Evolutionary conservation across 2,888 invertebrate species (phyloP).

Genomic region (Bibio marci): DNA sequence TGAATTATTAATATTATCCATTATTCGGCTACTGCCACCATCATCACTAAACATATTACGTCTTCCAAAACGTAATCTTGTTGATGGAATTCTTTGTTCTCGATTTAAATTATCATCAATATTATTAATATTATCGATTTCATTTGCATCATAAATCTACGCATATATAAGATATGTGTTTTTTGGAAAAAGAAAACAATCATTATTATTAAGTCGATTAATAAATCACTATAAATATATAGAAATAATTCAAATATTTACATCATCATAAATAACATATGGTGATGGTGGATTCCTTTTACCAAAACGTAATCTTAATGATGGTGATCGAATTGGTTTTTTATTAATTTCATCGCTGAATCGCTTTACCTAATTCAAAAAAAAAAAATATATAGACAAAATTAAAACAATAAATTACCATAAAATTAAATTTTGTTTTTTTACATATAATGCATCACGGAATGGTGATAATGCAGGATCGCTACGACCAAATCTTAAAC

Average conservation of each 20-base stretch:
- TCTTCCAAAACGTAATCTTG: slow-evolving; percentile 3
- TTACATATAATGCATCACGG: slow-evolving; percentile 12
- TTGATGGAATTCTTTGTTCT: slow-evolving; percentile 5
- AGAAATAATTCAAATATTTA: background rate
- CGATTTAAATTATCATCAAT: slow-evolving; percentile 1
- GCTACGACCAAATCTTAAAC: slow-evolving; percentile 59
- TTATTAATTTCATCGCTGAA: slow-evolving; percentile 41
- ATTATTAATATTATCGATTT: too few species aligned
- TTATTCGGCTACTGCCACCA: too few species aligned
- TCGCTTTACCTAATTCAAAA: slow-evolving; percentile 21
- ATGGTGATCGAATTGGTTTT: slow-evolving; percentile 55
- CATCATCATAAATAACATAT: background rate
- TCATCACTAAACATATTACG: too few species aligned
- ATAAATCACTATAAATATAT: background rate
- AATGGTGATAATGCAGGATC: slow-evolving; percentile 44
- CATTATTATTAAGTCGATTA: too few species aligned
- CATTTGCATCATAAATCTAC: too few species aligned
- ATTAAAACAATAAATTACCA: background rate
- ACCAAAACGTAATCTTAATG: slow-evolving; percentile 59
- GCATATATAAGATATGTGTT: too few species aligned
- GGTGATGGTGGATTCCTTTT: slow-evolving; percentile 31
- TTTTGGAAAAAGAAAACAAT: too few species aligned
- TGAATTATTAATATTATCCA: too few species aligned
- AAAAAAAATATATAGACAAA: background rate
- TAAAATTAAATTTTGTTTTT: slow-evolving; percentile 6